Base-by-base conservation (phyloP, 2,797 vertebrate genomes). In the Sandelia bainsii region DNA sequence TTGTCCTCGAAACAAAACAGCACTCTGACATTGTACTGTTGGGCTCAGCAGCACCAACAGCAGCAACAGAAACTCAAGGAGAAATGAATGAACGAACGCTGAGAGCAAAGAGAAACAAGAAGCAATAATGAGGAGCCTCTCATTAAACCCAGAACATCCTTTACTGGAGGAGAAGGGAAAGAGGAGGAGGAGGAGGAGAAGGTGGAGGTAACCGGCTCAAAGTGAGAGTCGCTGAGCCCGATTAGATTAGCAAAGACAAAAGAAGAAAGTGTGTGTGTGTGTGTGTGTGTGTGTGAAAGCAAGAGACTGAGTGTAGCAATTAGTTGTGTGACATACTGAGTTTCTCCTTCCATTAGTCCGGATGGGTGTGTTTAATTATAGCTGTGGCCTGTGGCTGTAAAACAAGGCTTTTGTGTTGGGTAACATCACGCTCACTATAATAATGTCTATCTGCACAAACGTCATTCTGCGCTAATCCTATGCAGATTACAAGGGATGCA, bases 261-360 rank as follows among this genome's bases (percentile, higher is more conserved):
- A 66, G 79, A 27, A 65, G 57, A 58, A 27, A 56, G 65, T 40
- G 71, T 46, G 62, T 76, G 65, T 66, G 6, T 37, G 65, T 40
- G 71, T 46, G 62, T 76, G 65, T 66, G 6, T 37, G 37, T 37
- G 69, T 32, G 48, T 25, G 51, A 16, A 37, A 57, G 42, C 48
- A 64, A 69, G 75, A 87, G 83, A 86, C 79, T 16, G 84, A 83
- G 89, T 88, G 85, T 57, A 77, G 86, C 74, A 88, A 90, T 92
- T 87, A 83, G 81, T 49, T 61, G 72, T 42, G 20, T 82, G 89
- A 89, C 85, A 87, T n/a, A 52, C 60, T 5, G 79, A 72, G 72
- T 69, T 78, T 79, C 84, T 85, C 58, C 85, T 78, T 71, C 80
- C 84, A 87, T 91, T 86, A 88, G 87, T 83, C 69, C 66, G 68